Conservation (phyloP, 1,140 invertebrate species). For the Holotrichia oblita region DNA sequence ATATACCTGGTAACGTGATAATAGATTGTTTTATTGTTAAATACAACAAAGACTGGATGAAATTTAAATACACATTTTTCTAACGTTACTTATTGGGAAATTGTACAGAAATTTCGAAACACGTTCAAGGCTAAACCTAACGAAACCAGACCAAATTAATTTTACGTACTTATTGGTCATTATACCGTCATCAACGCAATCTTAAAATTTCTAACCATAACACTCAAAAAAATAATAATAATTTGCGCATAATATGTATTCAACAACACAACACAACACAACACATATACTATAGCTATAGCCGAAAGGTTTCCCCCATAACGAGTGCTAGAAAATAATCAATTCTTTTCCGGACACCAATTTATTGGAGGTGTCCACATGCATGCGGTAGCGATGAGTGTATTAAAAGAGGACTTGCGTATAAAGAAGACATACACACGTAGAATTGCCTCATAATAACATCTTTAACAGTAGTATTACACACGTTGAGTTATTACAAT, state of each 20-base stretch:
- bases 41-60: no score
- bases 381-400: background rate
- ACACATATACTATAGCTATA: background rate
- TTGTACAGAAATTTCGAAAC: background rate
- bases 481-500: background rate
- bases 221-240: no score
- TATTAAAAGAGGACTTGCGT: background rate
- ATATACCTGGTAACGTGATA: no score
- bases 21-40: no score
- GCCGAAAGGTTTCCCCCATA: background rate
- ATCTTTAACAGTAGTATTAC: no score
- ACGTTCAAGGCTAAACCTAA: constrained; percentile 10
- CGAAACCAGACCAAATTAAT: background rate
- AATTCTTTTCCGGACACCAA: constrained; percentile 10
- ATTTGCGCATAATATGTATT: background rate
- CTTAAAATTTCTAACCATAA: background rate
- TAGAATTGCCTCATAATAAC: background rate
- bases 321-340: constrained; percentile 23
- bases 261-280: background rate
- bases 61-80: no score
- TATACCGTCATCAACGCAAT: background rate
- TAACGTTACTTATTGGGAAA: no score
- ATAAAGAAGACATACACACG: background rate
- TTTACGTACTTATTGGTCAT: background rate
- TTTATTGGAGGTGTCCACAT: background rate